Evolutionary conservation across 2,888 invertebrate genomes (phyloP), one percentile per base, ranked within the genome.

Genomic region (Deilephila elpenor): DNA sequence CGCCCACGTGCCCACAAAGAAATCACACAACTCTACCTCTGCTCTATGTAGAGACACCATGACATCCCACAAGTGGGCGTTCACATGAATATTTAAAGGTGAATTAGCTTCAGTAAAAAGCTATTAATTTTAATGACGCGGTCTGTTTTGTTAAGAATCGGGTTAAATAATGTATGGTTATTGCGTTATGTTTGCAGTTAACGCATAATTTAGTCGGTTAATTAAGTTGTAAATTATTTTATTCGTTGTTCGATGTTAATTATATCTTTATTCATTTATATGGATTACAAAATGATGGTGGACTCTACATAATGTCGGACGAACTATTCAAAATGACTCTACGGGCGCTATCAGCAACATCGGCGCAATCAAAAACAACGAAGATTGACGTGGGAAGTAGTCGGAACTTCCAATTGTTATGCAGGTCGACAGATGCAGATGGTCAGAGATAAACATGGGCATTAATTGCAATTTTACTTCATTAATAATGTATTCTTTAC

Each of bases 51-150:
- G 67, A 14, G 25, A 44, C 56, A n/a, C 56, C 56, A 67, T 51
- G 51, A 17, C 20, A 25, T 67, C 44, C 67, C 67, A 67, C 5
- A 20, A 25, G 67, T 67, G 67, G 67, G 67, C 51, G 67, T 44
- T 20, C 67, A 64, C 37, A 67, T 67, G 67, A 67, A 67, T 67
- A 67, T 67, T 67, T 67, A 67, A 37, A 51, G 67, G 44, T 25
- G 17, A 67, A 67, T 67, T 67, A 67, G 67, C 67, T 51, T 51
- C 51, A 51, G 25, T 51, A 67, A 67, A 62, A 67, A 51, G 37
- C 75, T 67, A 75, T 73, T 72, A 70, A 61, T 64, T 74, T 64
- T 74, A 75, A 75, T 70, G 70, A 73, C 61, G 70, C 60, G 71
- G n/a, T 56, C 56, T 73, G 59, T 44, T 32, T 61, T 61, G 37